These are phyloP conservation scores for Antidorcas marsupialis DNA, from an alignment of 2,113 vertebrate genomes.

Conservation along the genomic window DNA sequence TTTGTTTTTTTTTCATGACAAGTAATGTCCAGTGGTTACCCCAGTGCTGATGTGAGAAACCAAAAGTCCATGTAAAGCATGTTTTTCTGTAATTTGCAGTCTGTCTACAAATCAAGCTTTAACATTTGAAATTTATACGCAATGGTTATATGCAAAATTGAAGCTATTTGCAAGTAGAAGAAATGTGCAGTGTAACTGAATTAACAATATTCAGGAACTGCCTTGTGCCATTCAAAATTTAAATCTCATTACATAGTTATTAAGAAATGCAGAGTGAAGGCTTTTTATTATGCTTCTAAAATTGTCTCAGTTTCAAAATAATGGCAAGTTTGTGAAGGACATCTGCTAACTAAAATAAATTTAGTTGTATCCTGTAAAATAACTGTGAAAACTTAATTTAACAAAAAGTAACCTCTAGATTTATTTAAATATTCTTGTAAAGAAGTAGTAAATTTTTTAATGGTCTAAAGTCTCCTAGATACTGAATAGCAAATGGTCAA, in stretches of 20 bases:
- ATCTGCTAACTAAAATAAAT: slow-evolving; percentile 23
- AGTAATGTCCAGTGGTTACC: not conserved
- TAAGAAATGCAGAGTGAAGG: slow-evolving; percentile 35
- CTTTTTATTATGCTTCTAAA: slow-evolving; percentile 41
- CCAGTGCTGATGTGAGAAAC: not conserved
- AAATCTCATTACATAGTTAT: slow-evolving; percentile 37
- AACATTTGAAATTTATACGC: not conserved
- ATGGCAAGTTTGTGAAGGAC: slow-evolving; percentile 19
- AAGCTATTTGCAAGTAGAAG: slow-evolving; percentile 32
- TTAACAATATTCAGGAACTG: slow-evolving; percentile 37
- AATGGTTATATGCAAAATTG: not conserved
- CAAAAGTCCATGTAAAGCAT: not conserved
- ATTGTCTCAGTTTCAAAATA: slow-evolving; percentile 47
- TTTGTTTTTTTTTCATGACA: not conserved
- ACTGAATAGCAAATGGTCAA: not conserved
- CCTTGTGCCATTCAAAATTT: slow-evolving; percentile 17
- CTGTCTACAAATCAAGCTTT: not conserved
- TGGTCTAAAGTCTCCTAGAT: not conserved
- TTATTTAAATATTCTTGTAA: slow-evolving; percentile 4
- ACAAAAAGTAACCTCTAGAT: not conserved
- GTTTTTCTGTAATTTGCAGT: not conserved
- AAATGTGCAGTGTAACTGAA: slow-evolving; percentile 19
- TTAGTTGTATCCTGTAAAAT: slow-evolving; percentile 10
- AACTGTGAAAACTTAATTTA: slow-evolving; percentile 38
- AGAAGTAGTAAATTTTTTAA: not conserved